Evolutionary conservation across 2,888 invertebrate species (phyloP), one percentile per base, ranked within the genome.

Genomic region (Netelia fuscicornis): DNA sequence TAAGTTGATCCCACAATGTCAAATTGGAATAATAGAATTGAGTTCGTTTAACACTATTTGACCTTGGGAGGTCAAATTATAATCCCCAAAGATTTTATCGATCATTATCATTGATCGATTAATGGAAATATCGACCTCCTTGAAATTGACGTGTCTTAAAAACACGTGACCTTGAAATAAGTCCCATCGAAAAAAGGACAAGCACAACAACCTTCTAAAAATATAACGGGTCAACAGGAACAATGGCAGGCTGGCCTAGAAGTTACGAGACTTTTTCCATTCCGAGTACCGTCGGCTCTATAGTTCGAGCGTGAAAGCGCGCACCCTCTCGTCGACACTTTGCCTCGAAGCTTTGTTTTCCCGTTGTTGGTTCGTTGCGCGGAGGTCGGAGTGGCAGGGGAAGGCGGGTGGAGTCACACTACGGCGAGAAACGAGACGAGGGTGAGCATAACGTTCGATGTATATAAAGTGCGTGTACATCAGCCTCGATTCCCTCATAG

Each of bases 391-490:
- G 25, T 17, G 56, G 23, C 17, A 52, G 10, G 17, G 23, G 64
- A 42, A 48, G 6, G 78, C 25, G 20, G 82, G 17, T 56, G 17
- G 70, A 62, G 64, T 64, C 72, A 58, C 74, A 62, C 52, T 74
- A 72, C 78, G 78, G 60, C 68, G 62, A n/a, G 56, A 23, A 62
- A 68, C 80, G 79, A 80, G 85, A 80, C 76, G 72, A 80, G 80
- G 80, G 67, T 62, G 83, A 67, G 65, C 48, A 75, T 75, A 80
- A 82, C 85, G 76, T 79, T 82, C 80, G 81, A 68, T 70, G 67
- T 71, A 71, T 67, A 80, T 79, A 72, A 85, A 85, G 65, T 84
- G 84, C 81, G 85, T 85, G 76, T 62, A 85, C 85, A 67, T 82
- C 79, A 68, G 67, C 79, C 42, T 56, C 76, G 64, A 56, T 68